phyloP scores from a whole-genome alignment of 2,797 vertebrate genomes.

The Mus caroli region DNA sequence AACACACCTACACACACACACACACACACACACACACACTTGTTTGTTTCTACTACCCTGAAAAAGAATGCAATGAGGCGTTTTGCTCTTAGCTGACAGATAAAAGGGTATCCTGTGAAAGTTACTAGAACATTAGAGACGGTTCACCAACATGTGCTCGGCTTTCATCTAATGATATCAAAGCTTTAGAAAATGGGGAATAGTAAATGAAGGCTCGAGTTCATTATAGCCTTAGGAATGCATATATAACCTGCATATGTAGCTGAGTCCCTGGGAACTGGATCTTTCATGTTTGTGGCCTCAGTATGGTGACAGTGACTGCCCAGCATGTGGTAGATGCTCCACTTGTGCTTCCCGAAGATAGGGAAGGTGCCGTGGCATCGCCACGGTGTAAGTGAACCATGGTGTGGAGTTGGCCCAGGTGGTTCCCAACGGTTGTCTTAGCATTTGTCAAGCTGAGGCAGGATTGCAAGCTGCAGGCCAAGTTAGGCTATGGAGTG shows the following conservation, averaged over 20 bases:
- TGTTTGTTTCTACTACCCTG: constrained; percentile 12
- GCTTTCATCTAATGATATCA: not conserved
- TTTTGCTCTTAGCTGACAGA: constrained; percentile 36
- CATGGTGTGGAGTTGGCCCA: not conserved
- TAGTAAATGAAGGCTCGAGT: not conserved
- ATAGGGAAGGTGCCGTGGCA: not conserved
- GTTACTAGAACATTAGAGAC: not conserved
- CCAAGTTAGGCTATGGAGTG: not conserved
- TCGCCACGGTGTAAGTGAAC: not conserved
- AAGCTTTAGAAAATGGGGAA: not conserved
- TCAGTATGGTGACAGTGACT: not conserved
- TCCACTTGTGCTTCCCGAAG: not conserved
- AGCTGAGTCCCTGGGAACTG: not conserved
- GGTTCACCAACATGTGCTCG: not conserved
- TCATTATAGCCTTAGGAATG: constrained; percentile 37
- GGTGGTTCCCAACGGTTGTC: not conserved
- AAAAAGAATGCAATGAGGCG: constrained; percentile 31
- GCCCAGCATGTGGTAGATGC: not conserved
- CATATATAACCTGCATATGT: not conserved
- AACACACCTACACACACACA: constrained; percentile 17
- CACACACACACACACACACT: constrained; percentile 34
- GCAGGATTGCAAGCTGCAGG: not conserved
- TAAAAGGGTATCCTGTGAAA: not conserved
- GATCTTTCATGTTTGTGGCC: not conserved
- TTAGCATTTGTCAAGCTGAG: not conserved